These are phyloP conservation scores for Eurystomus gularis DNA, from an alignment of 2,113 vertebrate genomes.

Conservation along the genomic window DNA sequence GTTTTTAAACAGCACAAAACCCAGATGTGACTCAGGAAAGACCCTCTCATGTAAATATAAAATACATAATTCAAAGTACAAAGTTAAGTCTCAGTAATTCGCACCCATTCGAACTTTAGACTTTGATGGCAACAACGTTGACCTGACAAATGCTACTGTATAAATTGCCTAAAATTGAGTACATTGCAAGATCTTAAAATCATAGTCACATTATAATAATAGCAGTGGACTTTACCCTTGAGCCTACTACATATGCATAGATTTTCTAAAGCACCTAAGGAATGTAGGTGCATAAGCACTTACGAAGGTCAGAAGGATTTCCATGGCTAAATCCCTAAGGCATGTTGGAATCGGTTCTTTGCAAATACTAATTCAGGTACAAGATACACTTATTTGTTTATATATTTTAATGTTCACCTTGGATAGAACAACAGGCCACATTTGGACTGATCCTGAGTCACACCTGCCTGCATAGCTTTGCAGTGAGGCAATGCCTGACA, in stretches of 20 bases:
- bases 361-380: background rate
- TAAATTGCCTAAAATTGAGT: background rate
- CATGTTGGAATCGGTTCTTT: background rate
- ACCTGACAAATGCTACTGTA: background rate
- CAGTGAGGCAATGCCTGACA: background rate
- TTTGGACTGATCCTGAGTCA: background rate
- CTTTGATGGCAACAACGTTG: background rate
- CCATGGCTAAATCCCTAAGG: background rate
- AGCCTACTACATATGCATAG: background rate
- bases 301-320: slow-evolving; percentile 6
- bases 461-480: background rate
- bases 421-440: background rate
- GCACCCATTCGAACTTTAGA: background rate
- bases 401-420: background rate
- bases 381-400: background rate
- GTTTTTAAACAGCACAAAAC: slow-evolving; percentile 56
- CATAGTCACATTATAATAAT: background rate
- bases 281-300: background rate
- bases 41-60: background rate
- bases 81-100: background rate
- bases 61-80: background rate
- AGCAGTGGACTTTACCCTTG: background rate
- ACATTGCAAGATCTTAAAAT: background rate
- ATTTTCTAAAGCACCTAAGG: background rate
- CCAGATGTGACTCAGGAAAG: background rate